These are phyloP conservation scores for Diachasmimorpha longicaudata DNA, from an alignment of 1,140 invertebrate species.

Conservation along the genomic window DNA sequence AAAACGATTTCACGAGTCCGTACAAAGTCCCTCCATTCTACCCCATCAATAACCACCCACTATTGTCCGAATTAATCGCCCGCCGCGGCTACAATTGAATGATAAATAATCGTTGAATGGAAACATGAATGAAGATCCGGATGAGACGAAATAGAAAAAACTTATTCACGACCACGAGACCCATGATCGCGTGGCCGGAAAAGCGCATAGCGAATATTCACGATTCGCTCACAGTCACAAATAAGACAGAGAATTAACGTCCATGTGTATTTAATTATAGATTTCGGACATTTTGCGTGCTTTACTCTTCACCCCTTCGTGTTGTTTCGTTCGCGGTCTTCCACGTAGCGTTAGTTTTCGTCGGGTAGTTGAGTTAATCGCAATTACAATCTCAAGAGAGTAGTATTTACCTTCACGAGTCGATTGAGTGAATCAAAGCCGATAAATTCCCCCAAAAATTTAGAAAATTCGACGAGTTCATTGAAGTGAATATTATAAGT, in stretches of 20 bases:
- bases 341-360: slow-evolving; percentile 17
- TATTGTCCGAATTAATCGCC: too few relatives aligned
- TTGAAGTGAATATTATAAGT: too few relatives aligned
- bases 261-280: not conserved
- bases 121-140: not conserved
- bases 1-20: too few relatives aligned
- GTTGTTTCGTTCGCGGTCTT: not conserved
- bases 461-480: too few relatives aligned
- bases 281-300: not conserved
- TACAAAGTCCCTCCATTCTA: too few relatives aligned
- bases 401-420: not conserved
- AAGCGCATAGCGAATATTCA: not conserved
- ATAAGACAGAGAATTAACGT: not conserved
- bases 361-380: not conserved
- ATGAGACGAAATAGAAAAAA: not conserved
- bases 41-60: too few relatives aligned
- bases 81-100: too few relatives aligned
- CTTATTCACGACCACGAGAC: not conserved
- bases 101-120: not conserved
- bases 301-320: not conserved
- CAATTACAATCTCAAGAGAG: not conserved
- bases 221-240: not conserved
- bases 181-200: slow-evolving; percentile 6
- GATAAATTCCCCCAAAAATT: too few relatives aligned
- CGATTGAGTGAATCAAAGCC: too few relatives aligned